Base-by-base conservation (phyloP, 1,140 invertebrate species). In the Lepeophtheirus salmonis region DNA sequence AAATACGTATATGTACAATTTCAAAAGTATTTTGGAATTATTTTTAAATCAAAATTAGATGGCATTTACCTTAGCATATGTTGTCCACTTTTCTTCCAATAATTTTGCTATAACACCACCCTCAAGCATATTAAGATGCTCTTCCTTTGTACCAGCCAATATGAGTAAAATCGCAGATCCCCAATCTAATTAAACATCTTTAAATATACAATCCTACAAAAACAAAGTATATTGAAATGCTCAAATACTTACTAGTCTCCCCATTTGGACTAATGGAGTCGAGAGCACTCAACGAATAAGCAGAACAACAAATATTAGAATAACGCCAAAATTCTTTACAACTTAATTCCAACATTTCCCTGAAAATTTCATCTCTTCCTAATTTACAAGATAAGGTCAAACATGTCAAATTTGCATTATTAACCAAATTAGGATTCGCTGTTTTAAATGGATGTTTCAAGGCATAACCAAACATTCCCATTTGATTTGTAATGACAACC, bases 51-150 rank as follows among this genome's bases (percentile, higher is more conserved):
- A n/a, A n/a, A n/a, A n/a, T n/a, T n/a, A n/a, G n/a, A n/a, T n/a
- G n/a, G 30, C n/a, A 41, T 10, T 41, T 78, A 91, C 89, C 71
- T 84, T 79, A 24, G 90, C 95, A 77, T 95, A 98, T 2, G 90
- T 94, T 72, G 97, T 97, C 95, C 95, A 98, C 73, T 98, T 98
- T 74, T 98, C 94, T 73, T 96, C 91, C 14, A 98, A 76, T 53
- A 98, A 73, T 67, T 90, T 80, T 70, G 96, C 88, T 70, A 98
- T 96, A 54, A 98, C 96, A 30, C 94, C 92, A 52, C 90, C 91
- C 67, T 97, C 91, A 63, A 98, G 74, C 94, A 98, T 98, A 69
- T 97, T 89, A 70, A 97, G 78, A 79, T 98, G 95, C 66, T 94
- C 92, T 67, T 94, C 85, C 70, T 95, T 96, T 20, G 84, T 88